Evolutionary conservation across 2,888 invertebrate genomes (phyloP).

Genomic region (Proisotoma minuta): DNA sequence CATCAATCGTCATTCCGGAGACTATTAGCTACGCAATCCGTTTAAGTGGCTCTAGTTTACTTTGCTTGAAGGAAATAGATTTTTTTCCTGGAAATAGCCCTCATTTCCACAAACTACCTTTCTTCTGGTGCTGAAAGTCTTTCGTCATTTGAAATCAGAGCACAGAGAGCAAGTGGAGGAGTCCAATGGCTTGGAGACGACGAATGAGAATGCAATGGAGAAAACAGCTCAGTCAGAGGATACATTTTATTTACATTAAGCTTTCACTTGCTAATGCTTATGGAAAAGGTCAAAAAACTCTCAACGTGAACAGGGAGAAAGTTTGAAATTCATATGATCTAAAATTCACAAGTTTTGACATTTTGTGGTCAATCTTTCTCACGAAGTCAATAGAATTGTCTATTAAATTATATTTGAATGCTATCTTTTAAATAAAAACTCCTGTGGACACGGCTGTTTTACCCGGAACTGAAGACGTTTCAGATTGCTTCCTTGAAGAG

Average conservation of each 20-base stretch:
- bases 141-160: slow-evolving; percentile 5
- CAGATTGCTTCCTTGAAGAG: neutral
- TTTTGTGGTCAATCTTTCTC: too few species aligned
- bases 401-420: neutral
- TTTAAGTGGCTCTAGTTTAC: slow-evolving; percentile 13
- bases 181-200: too few species aligned
- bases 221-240: neutral
- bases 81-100: slow-evolving; percentile 9
- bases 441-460: neutral
- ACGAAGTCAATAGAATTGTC: too few species aligned
- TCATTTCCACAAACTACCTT: slow-evolving; percentile 16
- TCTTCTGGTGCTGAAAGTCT: slow-evolving; percentile 2
- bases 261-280: too few species aligned
- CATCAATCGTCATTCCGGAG: slow-evolving; percentile 4
- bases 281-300: too few species aligned
- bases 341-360: too few species aligned
- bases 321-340: too few species aligned
- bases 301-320: too few species aligned
- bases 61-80: neutral
- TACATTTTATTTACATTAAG: too few species aligned
- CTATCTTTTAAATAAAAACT: neutral
- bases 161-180: too few species aligned
- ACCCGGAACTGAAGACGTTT: slow-evolving; percentile 1
- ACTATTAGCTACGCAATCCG: slow-evolving; percentile 9
- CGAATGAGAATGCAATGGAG: neutral